Percentiles rank a stretch among this genome's conserved stretches.
These are phyloP conservation scores for Theristicus caerulescens DNA, from an alignment of 2,113 vertebrate genomes.

Conservation along the genomic window DNA sequence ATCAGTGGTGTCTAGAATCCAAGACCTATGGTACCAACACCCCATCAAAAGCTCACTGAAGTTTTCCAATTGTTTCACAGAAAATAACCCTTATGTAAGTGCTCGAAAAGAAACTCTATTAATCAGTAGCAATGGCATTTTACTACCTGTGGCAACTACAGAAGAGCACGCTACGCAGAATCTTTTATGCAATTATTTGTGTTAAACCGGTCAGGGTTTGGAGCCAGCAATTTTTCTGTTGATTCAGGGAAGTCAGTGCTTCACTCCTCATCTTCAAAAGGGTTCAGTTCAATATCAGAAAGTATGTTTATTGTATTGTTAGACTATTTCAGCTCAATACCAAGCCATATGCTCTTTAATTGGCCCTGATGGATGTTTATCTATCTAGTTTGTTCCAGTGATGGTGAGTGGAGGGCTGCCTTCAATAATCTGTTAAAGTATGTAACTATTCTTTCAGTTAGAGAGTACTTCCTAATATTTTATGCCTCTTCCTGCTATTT, in stretches of 20 bases:
- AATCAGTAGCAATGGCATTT: neutral
- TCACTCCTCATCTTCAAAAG: neutral
- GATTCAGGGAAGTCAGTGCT: neutral
- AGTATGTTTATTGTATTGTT: neutral
- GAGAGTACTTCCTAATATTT: neutral
- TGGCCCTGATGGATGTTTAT: neutral
- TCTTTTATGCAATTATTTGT: neutral
- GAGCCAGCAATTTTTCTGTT: neutral
- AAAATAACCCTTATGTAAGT: rapidly evolving
- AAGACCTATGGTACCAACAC: neutral
- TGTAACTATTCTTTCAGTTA: neutral
- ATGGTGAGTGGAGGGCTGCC: neutral
- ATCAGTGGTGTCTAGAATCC: neutral
- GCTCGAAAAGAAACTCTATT: neutral
- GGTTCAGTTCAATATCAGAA: neutral
- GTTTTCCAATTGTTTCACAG: neutral
- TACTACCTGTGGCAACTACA: neutral
- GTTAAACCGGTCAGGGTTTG: neutral
- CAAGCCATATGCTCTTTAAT: conserved; percentile 1
- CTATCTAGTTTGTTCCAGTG: neutral
- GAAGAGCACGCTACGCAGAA: neutral
- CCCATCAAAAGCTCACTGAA: neutral
- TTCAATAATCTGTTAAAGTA: neutral
- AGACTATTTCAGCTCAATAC: neutral
- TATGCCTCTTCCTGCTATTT: neutral